Evolutionary conservation across 2,797 vertebrate species (phyloP), one percentile per base, ranked within the genome.

Genomic region (Anabacerthia variegaticeps): DNA sequence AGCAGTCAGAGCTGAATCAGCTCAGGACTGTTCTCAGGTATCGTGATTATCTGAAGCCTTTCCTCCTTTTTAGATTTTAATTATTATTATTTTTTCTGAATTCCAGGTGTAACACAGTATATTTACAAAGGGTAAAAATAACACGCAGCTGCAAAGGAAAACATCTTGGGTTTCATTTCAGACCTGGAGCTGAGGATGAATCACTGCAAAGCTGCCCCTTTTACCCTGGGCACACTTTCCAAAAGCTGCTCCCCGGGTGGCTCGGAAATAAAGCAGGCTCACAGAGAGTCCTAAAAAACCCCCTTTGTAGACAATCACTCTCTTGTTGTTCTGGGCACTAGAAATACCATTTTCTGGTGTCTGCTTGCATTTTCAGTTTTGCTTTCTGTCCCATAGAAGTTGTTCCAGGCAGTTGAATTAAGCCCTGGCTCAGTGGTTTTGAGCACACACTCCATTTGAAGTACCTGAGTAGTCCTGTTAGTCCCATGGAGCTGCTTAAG

Each of bases 181-280:
- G 76, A 85, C 83, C 61, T 32, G 8, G 79, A 66, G 87, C 41
- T 77, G 36, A 52, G 49, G 91, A 72, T 97, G 97, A 98, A 96
- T 97, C 97, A 97, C 81, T 56, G 86, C 88, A 43, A 46, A 69
- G 63, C 93, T 90, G 95, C 80, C n/a, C 92, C 96, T 80, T 77
- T 88, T 28, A 36, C 61, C 19, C 59, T 7, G 74, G 94, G 72
- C 58, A 9, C 24, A 27, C 83, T 91, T 94, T 86, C 92, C 94
- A 96, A 96, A 96, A 92, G 66, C 95, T 95, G 88, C 52, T 95
- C 71, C 77, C 80, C 44, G 0, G 12, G 63, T 91, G 97, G 92
- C 84, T 97, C 94, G 95, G 97, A 97, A 98, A 97, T 93, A 95
- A 97, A 97, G 89, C 97, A 97, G 96, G 91, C 95, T 95, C 85